Evolutionary conservation across 2,888 invertebrate genomes (phyloP), one percentile per base, ranked within the genome.

Genomic region (Odontothrips loti): DNA sequence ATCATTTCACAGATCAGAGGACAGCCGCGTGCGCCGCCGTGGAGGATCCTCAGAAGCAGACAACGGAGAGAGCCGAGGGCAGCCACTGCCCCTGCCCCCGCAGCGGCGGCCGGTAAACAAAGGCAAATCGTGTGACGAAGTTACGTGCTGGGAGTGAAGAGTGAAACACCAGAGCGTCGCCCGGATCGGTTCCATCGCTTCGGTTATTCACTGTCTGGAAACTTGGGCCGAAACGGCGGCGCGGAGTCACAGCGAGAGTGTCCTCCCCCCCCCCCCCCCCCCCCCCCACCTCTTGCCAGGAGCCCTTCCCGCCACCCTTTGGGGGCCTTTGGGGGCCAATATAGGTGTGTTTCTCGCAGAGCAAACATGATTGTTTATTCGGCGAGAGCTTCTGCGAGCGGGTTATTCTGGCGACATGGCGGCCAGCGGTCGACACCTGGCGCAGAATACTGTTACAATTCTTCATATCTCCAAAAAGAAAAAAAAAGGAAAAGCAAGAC

Each of bases 191-290:
- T 75, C 23, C 68, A 12, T 27, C 23, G 68, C 68, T 20, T 68
- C 23, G 11, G 68, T 75, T 75, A 75, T 75, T 27, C 23, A 75
- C 23, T 75, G 68, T 75, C 68, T 75, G 68, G 68, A 27, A 75
- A 75, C 68, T 75, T 75, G 68, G 68, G 27, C 27, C 20, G 58
- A 15, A 58, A n/a, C 51, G 15, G 51, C 51, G 34, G 34, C 34
- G 34, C 34, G 34, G 34, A 43, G 34, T 43, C 34, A 51, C 58
- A n/a, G n/a, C n/a, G n/a, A n/a, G n/a, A n/a, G n/a, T n/a, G n/a
- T n/a, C n/a, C n/a, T n/a, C n/a, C 23, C 23, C 68, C 68, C 0
- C 68, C 68, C n/a, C 4, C 68, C 23, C 68, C 23, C 68, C 68
- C n/a, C n/a, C 68, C 11, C 68, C 68, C 27, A 11, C 23, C 68